Base-by-base conservation (phyloP, 2,888 invertebrate species). In the Sipha maydis region DNA sequence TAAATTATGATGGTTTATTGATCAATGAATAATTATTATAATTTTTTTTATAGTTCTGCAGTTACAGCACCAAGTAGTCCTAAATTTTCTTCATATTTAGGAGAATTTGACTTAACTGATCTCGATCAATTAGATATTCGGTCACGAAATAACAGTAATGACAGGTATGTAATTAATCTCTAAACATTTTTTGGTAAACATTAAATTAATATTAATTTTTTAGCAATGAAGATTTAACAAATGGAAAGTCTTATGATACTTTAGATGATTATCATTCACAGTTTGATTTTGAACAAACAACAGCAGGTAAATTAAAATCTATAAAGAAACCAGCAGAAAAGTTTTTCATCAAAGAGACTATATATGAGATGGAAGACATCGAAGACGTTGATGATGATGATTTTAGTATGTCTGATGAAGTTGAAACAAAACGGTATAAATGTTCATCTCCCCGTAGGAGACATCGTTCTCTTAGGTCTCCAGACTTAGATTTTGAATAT, bases 61-160 rank as follows among this genome's bases (percentile, higher is more conserved):
- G 82, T 56, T 11, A 88, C 88, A 4, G 88, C 88, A 31, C 88
- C 88, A 9, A 88, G 25, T 67, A 88, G 88, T 82, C 88, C 88
- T 11, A 88, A 82, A 82, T 88, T 31, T 48, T 88, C 80, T 1
- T 88, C 88, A 21, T 11, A 61, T 9, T 34, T 73, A 41, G 31
- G 56, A 34, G 88, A 88, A 31, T 88, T 88, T 88, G 88, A 88
- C 21, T 88, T 88, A 28, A 67, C 75, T n/a, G 73, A 67, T 61
- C 75, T 88, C 21, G 88, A 88, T 67, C 80, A 88, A 19, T 67
- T 88, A 41, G 75, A 88, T 56, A 76, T 88, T 41, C 80, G 88
- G 31, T 88, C 88, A n/a, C 71, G 75, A 9, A 85, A 85, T 54
- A 82, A 82, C n/a, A 88, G 88, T 67, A 82, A 88, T n/a, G 88